phyloP scores from a whole-genome alignment of 2,888 invertebrate genomes.

The Villa cingulata region DNA sequence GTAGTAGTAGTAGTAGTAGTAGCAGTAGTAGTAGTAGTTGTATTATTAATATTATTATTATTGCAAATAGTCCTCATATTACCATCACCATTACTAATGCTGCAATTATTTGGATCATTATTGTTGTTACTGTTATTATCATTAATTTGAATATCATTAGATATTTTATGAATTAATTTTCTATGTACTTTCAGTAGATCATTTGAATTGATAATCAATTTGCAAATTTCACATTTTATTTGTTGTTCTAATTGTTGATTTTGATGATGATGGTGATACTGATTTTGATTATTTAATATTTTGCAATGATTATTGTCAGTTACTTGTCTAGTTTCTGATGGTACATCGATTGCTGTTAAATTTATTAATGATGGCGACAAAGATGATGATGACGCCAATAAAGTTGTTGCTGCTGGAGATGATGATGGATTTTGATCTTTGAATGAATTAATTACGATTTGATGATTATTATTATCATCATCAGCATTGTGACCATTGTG shows the following conservation, averaged over 20 bases:
- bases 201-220: slow-evolving; percentile 53
- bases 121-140: slow-evolving; percentile 23
- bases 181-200: slow-evolving; percentile 61
- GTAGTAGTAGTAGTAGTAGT: background rate
- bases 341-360: too few relatives aligned
- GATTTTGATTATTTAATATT: slow-evolving; percentile 9
- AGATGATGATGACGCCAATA: background rate
- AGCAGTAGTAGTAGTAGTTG: too few relatives aligned
- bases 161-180: slow-evolving; percentile 47
- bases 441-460: too few relatives aligned
- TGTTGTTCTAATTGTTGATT: slow-evolving; percentile 20
- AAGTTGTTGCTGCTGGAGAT: too few relatives aligned
- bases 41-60: too few relatives aligned
- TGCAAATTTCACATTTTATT: slow-evolving; percentile 51
- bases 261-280: slow-evolving; percentile 4
- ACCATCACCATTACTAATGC: too few relatives aligned
- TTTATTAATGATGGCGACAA: too few relatives aligned
- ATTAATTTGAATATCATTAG: background rate
- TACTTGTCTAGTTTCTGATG: too few relatives aligned
- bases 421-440: too few relatives aligned
- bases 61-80: too few relatives aligned
- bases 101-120: slow-evolving; percentile 16
- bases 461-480: too few relatives aligned
- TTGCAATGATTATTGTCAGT: background rate
- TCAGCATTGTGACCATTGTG: too few relatives aligned